Base-by-base conservation (phyloP, 2,888 invertebrate genomes). In the Dascillus cervinus region DNA sequence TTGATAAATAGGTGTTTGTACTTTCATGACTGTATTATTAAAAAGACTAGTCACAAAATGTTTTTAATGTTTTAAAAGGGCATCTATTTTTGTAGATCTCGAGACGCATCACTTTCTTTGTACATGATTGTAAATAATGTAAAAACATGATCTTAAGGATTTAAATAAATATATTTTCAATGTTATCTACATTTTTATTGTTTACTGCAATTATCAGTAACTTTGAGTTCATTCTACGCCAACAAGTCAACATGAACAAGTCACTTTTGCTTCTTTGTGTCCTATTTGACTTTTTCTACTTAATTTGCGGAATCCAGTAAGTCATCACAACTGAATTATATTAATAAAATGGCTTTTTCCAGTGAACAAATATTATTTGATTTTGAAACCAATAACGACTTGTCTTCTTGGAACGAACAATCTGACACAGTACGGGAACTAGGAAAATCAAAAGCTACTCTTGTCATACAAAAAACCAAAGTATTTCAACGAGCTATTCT, bases 361-460 rank as follows among this genome's bases (percentile, higher is more conserved):
- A n/a, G n/a, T n/a, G n/a, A 19, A 19, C 19, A 19, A 19, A 6
- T 19, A 19, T 6, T 78, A 24, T 77, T 75, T 47, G 75, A 79
- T 53, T 79, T 79, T 47, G 73, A 72, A 29, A 71, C 67, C 32
- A 41, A 52, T 11, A 60, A 67, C 15, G 65, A 67, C 41, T 63
- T 73, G 10, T 65, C 68, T 17, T 64, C 65, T 30, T 79, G 79
- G 79, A 57, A 56, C 27, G 79, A 79, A 54, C 69, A 72, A 45
- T 79, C 79, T 0, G 79, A 79, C 48, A 74, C 75, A 2, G 76
- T 78, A 1, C 65, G 78, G 26, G 68, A 67, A 46, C 74, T 74
- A 3, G 79, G 79, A 34, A 78, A 72, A 71, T 79, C 79, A 1
- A 79, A 79, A 58, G 79, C 77, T 2, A 60, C 66, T 5, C 50